Percentiles rank a stretch among this genome's conserved stretches.
Evolutionary conservation across 2,888 invertebrate genomes (phyloP).

Genomic region (Tetanocera ferruginea): DNA sequence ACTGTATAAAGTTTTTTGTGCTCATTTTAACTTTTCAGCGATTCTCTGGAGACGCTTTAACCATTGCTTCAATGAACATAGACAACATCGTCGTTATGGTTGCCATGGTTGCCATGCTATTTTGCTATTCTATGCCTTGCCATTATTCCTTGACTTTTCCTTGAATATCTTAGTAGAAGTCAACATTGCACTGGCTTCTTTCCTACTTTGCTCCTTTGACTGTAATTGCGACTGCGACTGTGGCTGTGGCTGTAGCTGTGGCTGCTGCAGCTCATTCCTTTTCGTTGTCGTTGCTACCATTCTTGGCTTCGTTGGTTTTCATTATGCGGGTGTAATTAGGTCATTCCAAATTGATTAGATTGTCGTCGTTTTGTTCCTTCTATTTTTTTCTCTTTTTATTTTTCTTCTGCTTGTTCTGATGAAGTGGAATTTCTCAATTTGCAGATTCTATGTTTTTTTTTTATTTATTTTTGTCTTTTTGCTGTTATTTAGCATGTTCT

Average conservation of each 20-base stretch:
- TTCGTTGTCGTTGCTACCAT: not conserved
- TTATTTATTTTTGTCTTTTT: not conserved
- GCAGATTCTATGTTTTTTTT: not conserved
- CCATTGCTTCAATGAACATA: not conserved
- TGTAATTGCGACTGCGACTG: too few species aligned
- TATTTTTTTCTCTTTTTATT: not conserved
- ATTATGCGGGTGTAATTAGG: slow-evolving; percentile 35
- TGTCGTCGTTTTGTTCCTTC: not conserved
- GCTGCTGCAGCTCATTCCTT: too few species aligned
- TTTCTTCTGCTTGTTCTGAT: not conserved
- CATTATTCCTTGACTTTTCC: too few species aligned
- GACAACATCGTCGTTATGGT: not conserved
- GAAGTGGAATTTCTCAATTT: slow-evolving; percentile 14
- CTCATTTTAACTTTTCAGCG: not conserved
- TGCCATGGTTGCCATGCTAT: not conserved
- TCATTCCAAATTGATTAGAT: slow-evolving; percentile 31
- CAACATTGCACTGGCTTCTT: too few species aligned
- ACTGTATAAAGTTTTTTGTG: not conserved
- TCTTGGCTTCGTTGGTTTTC: slow-evolving; percentile 8
- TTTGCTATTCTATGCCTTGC: too few species aligned
- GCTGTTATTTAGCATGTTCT: not conserved
- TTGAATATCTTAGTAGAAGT: too few species aligned
- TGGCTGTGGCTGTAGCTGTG: too few species aligned
- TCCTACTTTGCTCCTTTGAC: too few species aligned
- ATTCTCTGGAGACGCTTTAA: too few species aligned